A percentile compares a stretch with the other conserved stretches of the same genome.
Conservation (phyloP, 2,888 invertebrate species). For the Lamellibrachia satsuma region DNA sequence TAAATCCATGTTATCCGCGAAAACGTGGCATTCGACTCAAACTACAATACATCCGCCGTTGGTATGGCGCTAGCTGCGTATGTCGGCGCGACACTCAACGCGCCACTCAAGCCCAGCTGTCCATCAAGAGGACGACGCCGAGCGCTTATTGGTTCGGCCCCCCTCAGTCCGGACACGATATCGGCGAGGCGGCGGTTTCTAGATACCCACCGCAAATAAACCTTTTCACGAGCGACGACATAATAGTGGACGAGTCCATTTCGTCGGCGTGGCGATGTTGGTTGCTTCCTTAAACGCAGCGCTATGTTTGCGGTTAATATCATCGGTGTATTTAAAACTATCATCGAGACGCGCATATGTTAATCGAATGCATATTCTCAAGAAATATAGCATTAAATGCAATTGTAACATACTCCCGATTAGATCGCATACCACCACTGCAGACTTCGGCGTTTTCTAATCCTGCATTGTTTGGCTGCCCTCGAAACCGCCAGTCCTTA, state of each 20-base stretch:
- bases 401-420: neutral
- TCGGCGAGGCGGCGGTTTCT: neutral
- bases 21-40: slow-evolving; percentile 7
- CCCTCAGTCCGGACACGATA: neutral
- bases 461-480: neutral
- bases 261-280: neutral
- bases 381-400: neutral
- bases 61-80: neutral
- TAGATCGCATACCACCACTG: neutral
- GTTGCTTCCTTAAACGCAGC: neutral
- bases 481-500: slow-evolving; percentile 1
- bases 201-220: slow-evolving; percentile 6
- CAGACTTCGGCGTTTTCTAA: neutral
- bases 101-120: neutral
- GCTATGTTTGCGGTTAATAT: neutral
- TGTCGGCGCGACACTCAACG: neutral
- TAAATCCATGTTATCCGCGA: slow-evolving; percentile 6
- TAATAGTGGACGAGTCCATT: slow-evolving; percentile 11
- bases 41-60: neutral
- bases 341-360: neutral
- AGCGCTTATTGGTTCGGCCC: neutral
- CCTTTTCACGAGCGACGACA: slow-evolving; percentile 4
- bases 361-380: neutral
- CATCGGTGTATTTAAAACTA: neutral
- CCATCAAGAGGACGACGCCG: neutral